Evolutionary conservation across 2,113 vertebrate species (phyloP), one percentile per base, ranked within the genome.

Genomic region (Elephantulus edwardii): DNA sequence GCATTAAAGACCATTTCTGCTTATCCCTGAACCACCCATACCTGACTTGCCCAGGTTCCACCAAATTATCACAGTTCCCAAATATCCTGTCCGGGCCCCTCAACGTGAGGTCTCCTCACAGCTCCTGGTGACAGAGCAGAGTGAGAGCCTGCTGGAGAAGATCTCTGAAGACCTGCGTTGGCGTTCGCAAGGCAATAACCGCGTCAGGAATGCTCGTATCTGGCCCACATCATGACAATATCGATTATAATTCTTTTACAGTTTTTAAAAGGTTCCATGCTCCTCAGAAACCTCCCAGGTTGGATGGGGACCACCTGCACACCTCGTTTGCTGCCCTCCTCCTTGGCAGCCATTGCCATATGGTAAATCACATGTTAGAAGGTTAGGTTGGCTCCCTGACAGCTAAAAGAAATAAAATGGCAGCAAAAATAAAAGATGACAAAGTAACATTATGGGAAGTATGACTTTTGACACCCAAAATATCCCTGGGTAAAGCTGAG

Each of bases 361-460:
- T 12, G 33, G 10, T 40, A 72, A 35, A 83, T 40, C 40, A 89
- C 26, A 72, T 1, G 1, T 7, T 30, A 48, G 54, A 42, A 56
- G 56, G 26, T 50, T 26, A 35, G 40, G 20, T 35, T 60, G 70
- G 42, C 24, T 74, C 56, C 72, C 89, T 56, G 33, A 46, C 38
- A 68, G 58, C 30, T 40, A 6, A 4, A 46, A 83, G 42, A 90
- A 82, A 68, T n/a, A 60, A 89, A 85, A 38, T 28, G 50, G 24
- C 28, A 17, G 9, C n/a, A 56, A 35, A 28, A 74, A 44, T 42
- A 76, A 82, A 38, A 68, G 76, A 52, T 19, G 71, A 30, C 44
- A 44, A 70, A 50, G 35, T 66, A 44, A 44, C 50, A 78, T 54
- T 83, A 84, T 70, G 77, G n/a, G 74, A 77, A 93, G 66, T 24